Conservation (phyloP, 2,797 vertebrate genomes). For the Chelidonichthys spinosus region DNA sequence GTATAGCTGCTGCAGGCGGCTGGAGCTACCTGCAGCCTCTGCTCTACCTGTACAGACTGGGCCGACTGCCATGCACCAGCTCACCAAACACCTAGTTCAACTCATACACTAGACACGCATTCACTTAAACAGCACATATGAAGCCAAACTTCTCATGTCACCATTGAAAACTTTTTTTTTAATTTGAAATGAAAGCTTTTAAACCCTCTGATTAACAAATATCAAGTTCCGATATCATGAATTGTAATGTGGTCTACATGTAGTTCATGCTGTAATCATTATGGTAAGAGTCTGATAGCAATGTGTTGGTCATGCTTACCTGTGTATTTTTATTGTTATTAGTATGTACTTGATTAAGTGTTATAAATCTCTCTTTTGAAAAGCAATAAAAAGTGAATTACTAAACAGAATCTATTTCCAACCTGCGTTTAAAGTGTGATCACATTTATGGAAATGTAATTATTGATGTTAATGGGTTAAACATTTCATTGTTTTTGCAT, state of each 20-base stretch:
- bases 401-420: neutral
- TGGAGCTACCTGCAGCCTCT: conserved; percentile 47
- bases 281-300: neutral
- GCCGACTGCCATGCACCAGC: conserved; percentile 8
- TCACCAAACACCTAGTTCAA: neutral
- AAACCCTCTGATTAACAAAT: neutral
- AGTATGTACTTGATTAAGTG: neutral
- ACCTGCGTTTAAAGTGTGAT: neutral
- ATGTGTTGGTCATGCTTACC: neutral
- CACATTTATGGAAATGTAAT: too few species aligned
- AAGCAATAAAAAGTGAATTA: neutral
- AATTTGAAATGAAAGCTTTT: neutral
- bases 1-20: conserved; percentile 8
- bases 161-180: neutral
- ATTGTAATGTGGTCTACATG: neutral
- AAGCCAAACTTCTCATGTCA: neutral
- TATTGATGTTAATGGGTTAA: too few species aligned
- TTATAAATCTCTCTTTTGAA: neutral
- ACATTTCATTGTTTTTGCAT: too few species aligned
- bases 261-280: neutral
- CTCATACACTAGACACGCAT: neutral
- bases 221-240: neutral
- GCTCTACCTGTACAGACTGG: conserved; percentile 42
- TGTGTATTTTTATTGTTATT: neutral
- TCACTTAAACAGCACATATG: too few species aligned